These are phyloP conservation scores for Miichthys miiuy DNA, from an alignment of 2,797 vertebrate species.

Conservation along the genomic window DNA sequence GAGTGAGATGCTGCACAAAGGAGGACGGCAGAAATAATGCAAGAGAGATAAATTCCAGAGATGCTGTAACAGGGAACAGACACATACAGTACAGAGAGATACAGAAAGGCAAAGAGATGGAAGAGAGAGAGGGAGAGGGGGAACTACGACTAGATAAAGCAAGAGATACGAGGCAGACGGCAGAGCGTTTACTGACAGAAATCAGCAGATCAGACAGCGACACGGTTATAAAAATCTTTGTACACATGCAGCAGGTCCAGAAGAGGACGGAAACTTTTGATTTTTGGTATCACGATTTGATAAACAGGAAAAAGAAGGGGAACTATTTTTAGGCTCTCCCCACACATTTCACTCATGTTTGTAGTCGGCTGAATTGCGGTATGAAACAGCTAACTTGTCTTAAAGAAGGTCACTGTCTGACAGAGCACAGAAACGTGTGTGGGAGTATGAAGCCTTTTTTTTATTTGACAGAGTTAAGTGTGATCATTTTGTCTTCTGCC, in stretches of 20 bases:
- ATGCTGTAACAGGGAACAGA: conserved; percentile 61
- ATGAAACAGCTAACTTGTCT: conserved; percentile 16
- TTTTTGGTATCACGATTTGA: not conserved
- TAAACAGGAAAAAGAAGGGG: not conserved
- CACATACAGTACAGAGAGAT: conserved; percentile 42
- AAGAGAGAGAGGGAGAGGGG: conserved; percentile 45
- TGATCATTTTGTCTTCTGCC: conserved; percentile 19
- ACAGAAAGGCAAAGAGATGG: conserved; percentile 31
- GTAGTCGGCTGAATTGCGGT: conserved; percentile 6
- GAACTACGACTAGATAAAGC: conserved; percentile 30
- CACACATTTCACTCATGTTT: conserved; percentile 18
- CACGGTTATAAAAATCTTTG: not conserved
- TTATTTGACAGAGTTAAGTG: conserved; percentile 19
- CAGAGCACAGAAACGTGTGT: not conserved
- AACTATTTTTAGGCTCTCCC: conserved; percentile 2
- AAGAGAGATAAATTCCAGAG: conserved; percentile 74
- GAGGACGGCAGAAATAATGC: conserved; percentile 72
- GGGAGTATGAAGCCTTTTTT: conserved; percentile 2
- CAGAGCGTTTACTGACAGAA: conserved; percentile 6
- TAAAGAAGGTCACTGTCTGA: conserved; percentile 19
- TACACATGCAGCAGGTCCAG: conserved; percentile 9
- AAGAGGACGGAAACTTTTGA: not conserved
- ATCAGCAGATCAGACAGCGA: conserved; percentile 2
- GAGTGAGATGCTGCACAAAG: conserved; percentile 74
- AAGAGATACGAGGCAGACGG: conserved; percentile 11